A percentile compares a stretch with the other conserved stretches of the same genome.
Conservation (phyloP, 2,888 invertebrate species). For the Chironomus tentans region DNA sequence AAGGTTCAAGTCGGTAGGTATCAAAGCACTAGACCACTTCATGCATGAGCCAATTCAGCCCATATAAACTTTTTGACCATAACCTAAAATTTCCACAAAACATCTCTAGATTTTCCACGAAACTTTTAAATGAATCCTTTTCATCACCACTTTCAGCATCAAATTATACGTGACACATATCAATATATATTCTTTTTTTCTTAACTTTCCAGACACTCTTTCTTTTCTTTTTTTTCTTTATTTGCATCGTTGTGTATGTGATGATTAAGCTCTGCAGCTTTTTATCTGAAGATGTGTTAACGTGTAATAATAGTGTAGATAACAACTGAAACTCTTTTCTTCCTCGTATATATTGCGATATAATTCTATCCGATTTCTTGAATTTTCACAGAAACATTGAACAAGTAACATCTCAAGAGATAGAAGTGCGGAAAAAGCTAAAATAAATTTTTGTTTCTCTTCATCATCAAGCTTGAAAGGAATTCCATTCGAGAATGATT, state of each 20-base stretch:
- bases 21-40: too few species aligned
- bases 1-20: too few species aligned
- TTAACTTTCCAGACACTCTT: neutral
- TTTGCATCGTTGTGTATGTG: neutral
- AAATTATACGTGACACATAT: neutral
- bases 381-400: conserved; percentile 7
- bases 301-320: neutral
- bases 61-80: too few species aligned
- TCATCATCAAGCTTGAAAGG: neutral
- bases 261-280: neutral
- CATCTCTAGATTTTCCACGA: too few species aligned
- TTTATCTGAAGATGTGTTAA: conserved; percentile 7
- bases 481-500: neutral
- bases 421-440: neutral
- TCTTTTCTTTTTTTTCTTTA: neutral
- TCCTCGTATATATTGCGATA: conserved; percentile 18
- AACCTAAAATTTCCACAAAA: too few species aligned
- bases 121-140: neutral
- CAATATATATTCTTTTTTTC: neutral
- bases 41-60: too few species aligned
- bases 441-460: neutral
- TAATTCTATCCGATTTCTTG: conserved; percentile 9
- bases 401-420: conserved; percentile 13
- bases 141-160: neutral
- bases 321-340: neutral